Conservation (phyloP, 1,140 invertebrate species). For the Cylas formicarius region DNA sequence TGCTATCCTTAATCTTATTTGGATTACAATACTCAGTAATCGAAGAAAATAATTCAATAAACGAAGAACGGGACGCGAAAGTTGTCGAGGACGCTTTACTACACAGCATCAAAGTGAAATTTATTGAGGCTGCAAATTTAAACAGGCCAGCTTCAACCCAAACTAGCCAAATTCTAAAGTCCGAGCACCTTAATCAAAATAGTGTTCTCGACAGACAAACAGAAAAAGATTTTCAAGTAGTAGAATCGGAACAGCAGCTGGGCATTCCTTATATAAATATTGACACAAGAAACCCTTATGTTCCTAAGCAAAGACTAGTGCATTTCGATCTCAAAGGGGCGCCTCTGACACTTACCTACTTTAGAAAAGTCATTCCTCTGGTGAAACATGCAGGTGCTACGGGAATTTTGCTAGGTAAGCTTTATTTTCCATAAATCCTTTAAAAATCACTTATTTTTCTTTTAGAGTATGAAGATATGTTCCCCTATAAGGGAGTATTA, state of each 20-base stretch:
- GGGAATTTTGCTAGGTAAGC: conserved; percentile 47
- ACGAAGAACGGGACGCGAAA: conserved; percentile 16
- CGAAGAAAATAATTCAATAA: conserved; percentile 21
- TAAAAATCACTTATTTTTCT: conserved; percentile 40
- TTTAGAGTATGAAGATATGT: conserved; percentile 97
- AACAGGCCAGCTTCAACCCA: conserved; percentile 11
- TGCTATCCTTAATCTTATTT: conserved; percentile 33
- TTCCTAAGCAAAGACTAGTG: conserved; percentile 51
- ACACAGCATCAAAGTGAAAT: conserved; percentile 19
- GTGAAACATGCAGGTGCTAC: conserved; percentile 74
- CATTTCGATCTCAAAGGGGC: conserved; percentile 90
- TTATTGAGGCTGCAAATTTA: conserved; percentile 19
- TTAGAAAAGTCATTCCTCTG: conserved; percentile 66
- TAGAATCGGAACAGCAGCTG: conserved; percentile 34
- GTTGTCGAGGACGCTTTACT: conserved; percentile 3
- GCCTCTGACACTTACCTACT: conserved; percentile 66
- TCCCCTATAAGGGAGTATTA: conserved; percentile 74
- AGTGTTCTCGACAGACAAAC: conserved; percentile 14
- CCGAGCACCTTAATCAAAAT: not conserved
- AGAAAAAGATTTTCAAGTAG: conserved; percentile 11
- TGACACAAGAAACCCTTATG: conserved; percentile 35
- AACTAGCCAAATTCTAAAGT: conserved; percentile 3
- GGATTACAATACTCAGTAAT: conserved; percentile 35
- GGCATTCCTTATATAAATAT: conserved; percentile 38
- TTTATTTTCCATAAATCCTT: conserved; percentile 3